A percentile compares a stretch with the other conserved stretches of the same genome.
Conservation (phyloP, 2,797 vertebrate genomes). For the Muscicapa striata region DNA sequence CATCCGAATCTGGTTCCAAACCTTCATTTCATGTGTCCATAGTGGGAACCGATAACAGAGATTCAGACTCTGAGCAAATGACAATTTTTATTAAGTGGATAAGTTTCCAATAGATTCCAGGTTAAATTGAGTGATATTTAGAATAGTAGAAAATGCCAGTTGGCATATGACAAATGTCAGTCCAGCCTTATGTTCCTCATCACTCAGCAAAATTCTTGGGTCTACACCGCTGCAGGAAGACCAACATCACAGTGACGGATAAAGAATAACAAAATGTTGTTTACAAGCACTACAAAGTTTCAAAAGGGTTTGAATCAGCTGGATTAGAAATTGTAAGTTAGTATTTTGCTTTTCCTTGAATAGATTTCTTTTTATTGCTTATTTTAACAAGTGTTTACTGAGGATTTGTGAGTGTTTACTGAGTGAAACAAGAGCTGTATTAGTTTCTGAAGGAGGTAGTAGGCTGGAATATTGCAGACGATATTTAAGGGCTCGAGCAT, state of each 20-base stretch:
- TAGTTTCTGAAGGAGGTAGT: not conserved
- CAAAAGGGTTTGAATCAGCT: not conserved
- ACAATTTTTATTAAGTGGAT: not conserved
- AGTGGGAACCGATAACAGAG: not conserved
- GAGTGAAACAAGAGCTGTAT: not conserved
- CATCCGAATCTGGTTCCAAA: not conserved
- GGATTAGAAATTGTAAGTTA: not conserved
- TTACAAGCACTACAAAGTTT: not conserved
- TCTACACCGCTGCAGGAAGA: not conserved
- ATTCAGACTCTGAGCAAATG: not conserved
- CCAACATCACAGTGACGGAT: not conserved
- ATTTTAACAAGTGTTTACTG: not conserved
- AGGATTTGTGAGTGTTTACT: not conserved
- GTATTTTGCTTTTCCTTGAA: not conserved
- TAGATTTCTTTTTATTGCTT: not conserved
- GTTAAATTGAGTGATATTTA: not conserved
- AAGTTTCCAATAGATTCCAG: not conserved
- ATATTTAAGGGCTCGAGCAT: not conserved
- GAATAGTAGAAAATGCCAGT: not conserved
- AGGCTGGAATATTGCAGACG: not conserved
- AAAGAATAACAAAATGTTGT: accelerated
- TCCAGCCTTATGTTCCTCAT: not conserved
- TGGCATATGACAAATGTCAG: not conserved
- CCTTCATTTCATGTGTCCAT: not conserved
- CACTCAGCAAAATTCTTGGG: not conserved